Percentiles rank a stretch among this genome's conserved stretches.
Conservation (phyloP, 1,140 invertebrate species). For the Megalopta genalis region DNA sequence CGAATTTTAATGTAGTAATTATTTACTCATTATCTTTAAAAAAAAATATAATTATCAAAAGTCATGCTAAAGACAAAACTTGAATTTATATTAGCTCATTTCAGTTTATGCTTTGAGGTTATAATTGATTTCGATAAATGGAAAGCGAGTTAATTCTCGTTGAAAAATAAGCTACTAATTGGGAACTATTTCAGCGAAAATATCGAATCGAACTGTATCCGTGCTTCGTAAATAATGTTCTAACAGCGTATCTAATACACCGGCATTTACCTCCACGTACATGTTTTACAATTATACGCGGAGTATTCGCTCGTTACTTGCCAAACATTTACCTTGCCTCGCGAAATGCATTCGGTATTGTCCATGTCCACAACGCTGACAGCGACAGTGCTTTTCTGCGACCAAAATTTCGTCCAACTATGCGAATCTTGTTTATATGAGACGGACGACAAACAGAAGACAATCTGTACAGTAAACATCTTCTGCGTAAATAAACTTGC, state of each 20-base stretch:
- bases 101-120: no score
- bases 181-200: no score
- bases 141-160: no score
- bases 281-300: slow-evolving; percentile 10
- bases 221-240: background rate
- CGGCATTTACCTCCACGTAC: background rate
- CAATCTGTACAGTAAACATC: background rate
- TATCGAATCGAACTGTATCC: background rate
- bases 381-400: slow-evolving; percentile 12
- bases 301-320: slow-evolving; percentile 20
- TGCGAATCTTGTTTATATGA: background rate
- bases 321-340: slow-evolving; percentile 34
- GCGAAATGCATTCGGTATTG: slow-evolving; percentile 26
- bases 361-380: slow-evolving; percentile 19
- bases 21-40: no score
- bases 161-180: no score
- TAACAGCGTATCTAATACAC: background rate
- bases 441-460: no score
- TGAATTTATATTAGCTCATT: no score
- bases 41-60: no score
- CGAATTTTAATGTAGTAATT: no score
- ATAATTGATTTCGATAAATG: no score
- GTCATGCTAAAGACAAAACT: no score
- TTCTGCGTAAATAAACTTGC: background rate
- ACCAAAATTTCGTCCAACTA: slow-evolving; percentile 27